These are phyloP conservation scores for Danionella cerebrum DNA, from an alignment of 2,113 vertebrate species.

Conservation along the genomic window DNA sequence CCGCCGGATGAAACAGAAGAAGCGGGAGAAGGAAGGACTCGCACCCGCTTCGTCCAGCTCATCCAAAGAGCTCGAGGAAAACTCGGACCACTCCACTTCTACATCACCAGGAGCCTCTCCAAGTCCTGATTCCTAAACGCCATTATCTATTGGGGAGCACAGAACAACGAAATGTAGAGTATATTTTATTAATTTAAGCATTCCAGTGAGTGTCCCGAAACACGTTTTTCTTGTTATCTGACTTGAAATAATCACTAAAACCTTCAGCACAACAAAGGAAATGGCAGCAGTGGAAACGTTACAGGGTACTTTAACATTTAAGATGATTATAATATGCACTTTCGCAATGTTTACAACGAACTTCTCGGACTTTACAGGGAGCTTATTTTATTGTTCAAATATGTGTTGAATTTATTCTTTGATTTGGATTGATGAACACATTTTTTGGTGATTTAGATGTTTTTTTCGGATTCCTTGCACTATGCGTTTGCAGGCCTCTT, in stretches of 20 bases:
- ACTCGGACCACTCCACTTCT: conserved; percentile 82
- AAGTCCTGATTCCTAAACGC: conserved; percentile 65
- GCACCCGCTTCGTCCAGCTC: conserved; percentile 33
- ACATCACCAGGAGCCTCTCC: conserved; percentile 87
- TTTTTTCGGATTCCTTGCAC: conserved; percentile 57
- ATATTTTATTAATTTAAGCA: conserved; percentile 18
- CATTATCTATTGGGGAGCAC: conserved; percentile 45
- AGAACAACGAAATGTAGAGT: conserved; percentile 1
- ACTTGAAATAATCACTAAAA: no score
- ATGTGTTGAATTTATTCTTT: background rate
- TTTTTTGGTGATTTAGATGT: conserved; percentile 25
- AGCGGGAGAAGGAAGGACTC: conserved; percentile 82
- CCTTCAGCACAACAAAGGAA: background rate
- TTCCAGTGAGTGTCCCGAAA: conserved; percentile 8
- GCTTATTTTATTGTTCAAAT: conserved; percentile 23
- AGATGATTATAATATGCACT: conserved; percentile 43
- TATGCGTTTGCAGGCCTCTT: conserved; percentile 63
- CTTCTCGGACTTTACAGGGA: conserved; percentile 42
- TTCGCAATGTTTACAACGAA: conserved; percentile 44
- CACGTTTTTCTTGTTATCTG: background rate
- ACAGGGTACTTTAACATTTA: conserved; percentile 33
- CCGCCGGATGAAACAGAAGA: conserved; percentile 95
- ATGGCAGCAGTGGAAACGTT: no score
- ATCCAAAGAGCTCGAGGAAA: conserved; percentile 71
- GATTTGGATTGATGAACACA: background rate